Percentiles rank a stretch among this genome's conserved stretches.
Evolutionary conservation across 2,888 invertebrate genomes (phyloP).

Genomic region (Euclidia mi): DNA sequence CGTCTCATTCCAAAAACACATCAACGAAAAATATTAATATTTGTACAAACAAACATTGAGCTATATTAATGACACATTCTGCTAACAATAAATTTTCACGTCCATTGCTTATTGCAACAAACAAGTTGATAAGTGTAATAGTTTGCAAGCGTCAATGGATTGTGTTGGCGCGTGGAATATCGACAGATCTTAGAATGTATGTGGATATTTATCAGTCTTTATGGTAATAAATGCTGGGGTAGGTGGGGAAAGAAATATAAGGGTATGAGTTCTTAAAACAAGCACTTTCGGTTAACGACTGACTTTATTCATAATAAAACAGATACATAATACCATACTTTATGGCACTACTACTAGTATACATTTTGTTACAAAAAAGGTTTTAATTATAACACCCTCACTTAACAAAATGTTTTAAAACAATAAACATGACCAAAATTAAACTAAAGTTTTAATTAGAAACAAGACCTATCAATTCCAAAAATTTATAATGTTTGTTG

Average conservation of each 20-base stretch:
- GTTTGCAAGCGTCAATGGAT: conserved; percentile 43
- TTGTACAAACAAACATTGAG: conserved; percentile 35
- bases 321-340: no score
- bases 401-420: no score
- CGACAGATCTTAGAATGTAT: conserved; percentile 63
- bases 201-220: conserved; percentile 76
- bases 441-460: no score
- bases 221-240: conserved; percentile 68
- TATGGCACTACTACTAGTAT: no score
- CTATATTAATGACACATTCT: conserved; percentile 40
- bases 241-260: conserved; percentile 11
- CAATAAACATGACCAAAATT: no score
- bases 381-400: no score
- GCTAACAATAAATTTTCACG: conserved; percentile 29
- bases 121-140: conserved; percentile 20
- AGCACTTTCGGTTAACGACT: no score
- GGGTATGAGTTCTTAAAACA: no score
- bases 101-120: conserved; percentile 45
- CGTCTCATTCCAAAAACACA: conserved; percentile 27
- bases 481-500: no score
- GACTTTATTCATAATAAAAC: no score
- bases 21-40: conserved; percentile 44
- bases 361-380: no score
- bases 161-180: conserved; percentile 41
- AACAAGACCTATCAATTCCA: no score